Conservation (phyloP, 1,140 invertebrate species). For the Drosophila nigrodunni region DNA sequence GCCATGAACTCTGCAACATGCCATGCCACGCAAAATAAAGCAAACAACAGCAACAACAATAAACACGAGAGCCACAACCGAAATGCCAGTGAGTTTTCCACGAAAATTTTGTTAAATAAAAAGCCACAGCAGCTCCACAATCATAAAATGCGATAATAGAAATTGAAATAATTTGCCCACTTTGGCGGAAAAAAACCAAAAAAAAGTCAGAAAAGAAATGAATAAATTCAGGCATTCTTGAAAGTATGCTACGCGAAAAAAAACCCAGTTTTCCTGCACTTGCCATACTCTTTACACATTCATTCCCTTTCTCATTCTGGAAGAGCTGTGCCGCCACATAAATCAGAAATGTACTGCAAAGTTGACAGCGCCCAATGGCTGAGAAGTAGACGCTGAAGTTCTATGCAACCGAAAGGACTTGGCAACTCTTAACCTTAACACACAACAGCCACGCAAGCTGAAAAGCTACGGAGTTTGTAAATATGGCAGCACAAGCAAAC, state of each 20-base stretch:
- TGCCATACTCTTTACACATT: neutral
- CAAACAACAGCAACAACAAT: slow-evolving; percentile 15
- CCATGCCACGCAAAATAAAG: slow-evolving; percentile 14
- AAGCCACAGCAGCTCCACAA: slow-evolving; percentile 51
- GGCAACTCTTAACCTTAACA: slow-evolving; percentile 71
- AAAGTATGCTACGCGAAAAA: slow-evolving; percentile 45
- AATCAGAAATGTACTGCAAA: slow-evolving; percentile 74
- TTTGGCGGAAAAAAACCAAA: slow-evolving; percentile 51
- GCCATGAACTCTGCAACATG: slow-evolving; percentile 37
- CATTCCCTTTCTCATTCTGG: neutral
- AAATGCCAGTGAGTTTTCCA: slow-evolving; percentile 51
- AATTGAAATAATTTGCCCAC: slow-evolving; percentile 82
- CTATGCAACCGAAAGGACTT: slow-evolving; percentile 42
- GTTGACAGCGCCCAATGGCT: slow-evolving; percentile 58
- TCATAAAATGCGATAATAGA: slow-evolving; percentile 79
- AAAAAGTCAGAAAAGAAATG: slow-evolving; percentile 12
- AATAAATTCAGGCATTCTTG: slow-evolving; percentile 29
- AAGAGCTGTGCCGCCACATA: slow-evolving; percentile 60
- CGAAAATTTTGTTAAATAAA: slow-evolving; percentile 59
- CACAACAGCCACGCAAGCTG: slow-evolving; percentile 77
- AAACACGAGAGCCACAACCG: slow-evolving; percentile 17
- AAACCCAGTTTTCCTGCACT: neutral
- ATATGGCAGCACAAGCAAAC: slow-evolving; percentile 43
- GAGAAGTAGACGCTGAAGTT: slow-evolving; percentile 11
- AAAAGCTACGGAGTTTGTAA: slow-evolving; percentile 72